A percentile compares a stretch with the other conserved stretches of the same genome.
phyloP scores from a whole-genome alignment of 2,113 vertebrate genomes.

The Lophotis ruficrista region DNA sequence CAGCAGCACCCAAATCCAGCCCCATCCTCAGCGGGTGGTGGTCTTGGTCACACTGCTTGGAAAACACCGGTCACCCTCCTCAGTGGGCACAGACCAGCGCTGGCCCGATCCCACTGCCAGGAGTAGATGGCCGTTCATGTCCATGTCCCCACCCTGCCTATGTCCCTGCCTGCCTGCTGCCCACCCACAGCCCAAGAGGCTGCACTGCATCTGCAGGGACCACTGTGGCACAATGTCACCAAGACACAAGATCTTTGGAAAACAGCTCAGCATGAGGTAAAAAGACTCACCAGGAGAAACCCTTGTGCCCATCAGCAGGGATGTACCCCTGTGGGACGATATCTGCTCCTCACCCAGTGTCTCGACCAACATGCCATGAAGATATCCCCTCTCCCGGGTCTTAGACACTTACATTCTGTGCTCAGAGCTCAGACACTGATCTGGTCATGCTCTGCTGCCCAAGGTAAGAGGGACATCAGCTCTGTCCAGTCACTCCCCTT shows the following conservation, averaged over 20 bases:
- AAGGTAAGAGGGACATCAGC: background rate
- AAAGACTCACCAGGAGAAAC: background rate
- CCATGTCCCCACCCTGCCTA: background rate
- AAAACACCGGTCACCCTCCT: rapidly evolving
- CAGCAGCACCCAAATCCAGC: background rate
- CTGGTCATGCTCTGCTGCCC: background rate
- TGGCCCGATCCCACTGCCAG: background rate
- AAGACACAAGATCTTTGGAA: background rate
- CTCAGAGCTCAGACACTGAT: background rate
- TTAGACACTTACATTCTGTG: background rate
- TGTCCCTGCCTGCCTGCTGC: background rate
- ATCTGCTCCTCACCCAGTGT: rapidly evolving
- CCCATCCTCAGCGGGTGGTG: background rate
- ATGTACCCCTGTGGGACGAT: rapidly evolving
- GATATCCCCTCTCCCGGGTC: background rate
- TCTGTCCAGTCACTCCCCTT: rapidly evolving
- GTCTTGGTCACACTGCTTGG: rapidly evolving
- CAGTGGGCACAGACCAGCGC: background rate
- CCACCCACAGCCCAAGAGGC: background rate
- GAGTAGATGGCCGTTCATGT: background rate
- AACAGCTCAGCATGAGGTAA: background rate
- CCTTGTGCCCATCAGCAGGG: background rate
- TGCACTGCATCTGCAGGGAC: rapidly evolving
- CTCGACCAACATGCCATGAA: rapidly evolving
- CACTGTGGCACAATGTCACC: rapidly evolving